Base-by-base conservation (phyloP, 2,888 invertebrate genomes). In the Tipula unca region DNA sequence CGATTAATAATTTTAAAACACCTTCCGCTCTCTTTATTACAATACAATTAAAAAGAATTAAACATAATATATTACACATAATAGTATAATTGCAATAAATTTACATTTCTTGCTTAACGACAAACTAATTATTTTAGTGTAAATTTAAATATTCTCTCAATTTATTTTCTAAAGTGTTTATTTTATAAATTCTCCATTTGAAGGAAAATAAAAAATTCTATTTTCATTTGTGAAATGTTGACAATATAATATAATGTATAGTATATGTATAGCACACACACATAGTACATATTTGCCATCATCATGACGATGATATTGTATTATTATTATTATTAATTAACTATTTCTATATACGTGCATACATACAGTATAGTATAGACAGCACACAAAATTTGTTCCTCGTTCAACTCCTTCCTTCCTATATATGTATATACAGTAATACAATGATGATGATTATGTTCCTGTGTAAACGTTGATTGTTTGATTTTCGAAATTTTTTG, bases 31-130 rank as follows among this genome's bases (percentile, higher is more conserved):
- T n/a, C n/a, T n/a, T n/a, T n/a, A n/a, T n/a, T n/a, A n/a, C n/a
- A n/a, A n/a, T n/a, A n/a, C n/a, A n/a, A n/a, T n/a, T n/a, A n/a
- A n/a, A n/a, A n/a, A n/a, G n/a, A n/a, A n/a, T n/a, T n/a, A n/a
- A n/a, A n/a, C n/a, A n/a, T n/a, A n/a, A n/a, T n/a, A n/a, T n/a
- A n/a, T n/a, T n/a, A 25, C 10, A 69, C 25, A 69, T 69, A 69
- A 69, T 69, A 69, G 69, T 69, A 25, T 69, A 69, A 69, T 69
- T 69, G 69, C 69, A 69, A 69, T 25, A 69, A 69, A 69, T 69
- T 69, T 69, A 69, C 69, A 69, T 69, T 69, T 25, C 69, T 69
- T 69, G 69, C 69, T 69, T 69, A 69, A 69, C 69, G 69, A 69
- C 69, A 69, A 69, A 69, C 69, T 69, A 69, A 69, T 69, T 69